These are phyloP conservation scores for Heliconius melpomene DNA, from an alignment of 1,140 invertebrate species.

Conservation along the genomic window DNA sequence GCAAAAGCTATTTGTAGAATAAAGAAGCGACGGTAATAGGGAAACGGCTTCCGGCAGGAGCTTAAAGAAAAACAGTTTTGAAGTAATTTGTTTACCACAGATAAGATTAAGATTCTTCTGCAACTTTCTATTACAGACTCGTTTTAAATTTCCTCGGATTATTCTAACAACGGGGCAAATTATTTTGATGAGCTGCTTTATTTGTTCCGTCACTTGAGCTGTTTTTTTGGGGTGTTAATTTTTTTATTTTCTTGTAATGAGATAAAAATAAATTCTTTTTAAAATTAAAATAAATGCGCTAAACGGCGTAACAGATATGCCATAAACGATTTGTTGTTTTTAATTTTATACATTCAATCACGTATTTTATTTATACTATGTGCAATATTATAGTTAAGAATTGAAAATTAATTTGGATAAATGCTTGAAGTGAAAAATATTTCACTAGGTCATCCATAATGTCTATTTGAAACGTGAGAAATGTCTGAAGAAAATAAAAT, in stretches of 20 bases:
- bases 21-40: slow-evolving; percentile 33
- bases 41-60: slow-evolving; percentile 32
- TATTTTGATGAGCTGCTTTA: slow-evolving; percentile 21
- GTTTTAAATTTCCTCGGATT: slow-evolving; percentile 27
- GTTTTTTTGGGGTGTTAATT: not conserved
- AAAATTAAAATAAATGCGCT: no score
- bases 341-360: no score
- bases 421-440: no score
- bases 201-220: not conserved
- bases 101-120: slow-evolving; percentile 33
- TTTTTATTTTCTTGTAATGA: not conserved
- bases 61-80: slow-evolving; percentile 34
- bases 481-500: not conserved
- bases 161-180: slow-evolving; percentile 9
- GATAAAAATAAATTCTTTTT: no score
- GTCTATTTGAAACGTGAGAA: no score
- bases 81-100: slow-evolving; percentile 32
- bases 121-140: slow-evolving; percentile 20
- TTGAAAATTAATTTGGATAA: no score
- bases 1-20: slow-evolving; percentile 31
- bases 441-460: no score
- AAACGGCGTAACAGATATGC: no score
- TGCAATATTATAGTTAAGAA: no score
- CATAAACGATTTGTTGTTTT: no score
- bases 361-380: no score